A percentile compares a stretch with the other conserved stretches of the same genome.
Evolutionary conservation across 2,113 vertebrate species (phyloP).

Genomic region (Gnathonemus longibarbis): DNA sequence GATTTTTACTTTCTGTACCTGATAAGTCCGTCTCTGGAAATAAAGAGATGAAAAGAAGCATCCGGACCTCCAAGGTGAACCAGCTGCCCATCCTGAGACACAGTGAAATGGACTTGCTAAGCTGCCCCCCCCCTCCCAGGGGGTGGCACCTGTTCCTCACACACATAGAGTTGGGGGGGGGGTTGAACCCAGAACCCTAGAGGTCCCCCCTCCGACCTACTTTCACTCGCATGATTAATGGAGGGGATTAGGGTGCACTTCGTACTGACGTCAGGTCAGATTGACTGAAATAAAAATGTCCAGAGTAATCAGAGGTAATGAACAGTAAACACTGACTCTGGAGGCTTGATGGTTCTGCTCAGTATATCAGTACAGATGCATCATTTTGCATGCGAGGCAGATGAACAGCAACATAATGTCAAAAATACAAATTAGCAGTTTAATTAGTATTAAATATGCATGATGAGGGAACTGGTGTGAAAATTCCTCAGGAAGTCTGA

Average conservation of each 20-base stretch:
- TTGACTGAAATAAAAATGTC: neutral
- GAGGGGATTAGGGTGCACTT: neutral
- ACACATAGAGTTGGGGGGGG: neutral
- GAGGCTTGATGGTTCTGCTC: neutral
- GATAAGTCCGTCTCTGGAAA: neutral
- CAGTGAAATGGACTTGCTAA: neutral
- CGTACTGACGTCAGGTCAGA: neutral
- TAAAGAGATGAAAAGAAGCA: neutral
- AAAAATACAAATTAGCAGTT: neutral
- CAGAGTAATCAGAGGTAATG: neutral
- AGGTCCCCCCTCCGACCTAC: neutral
- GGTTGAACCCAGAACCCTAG: neutral
- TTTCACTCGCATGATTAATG: neutral
- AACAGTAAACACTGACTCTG: neutral
- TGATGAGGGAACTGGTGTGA: neutral
- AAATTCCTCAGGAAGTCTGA: neutral
- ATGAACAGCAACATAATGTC: neutral
- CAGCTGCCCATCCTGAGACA: neutral
- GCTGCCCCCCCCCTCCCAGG: too few species aligned
- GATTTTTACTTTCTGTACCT: neutral
- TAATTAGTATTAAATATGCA: neutral
- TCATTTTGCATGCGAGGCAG: neutral
- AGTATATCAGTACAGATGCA: neutral
- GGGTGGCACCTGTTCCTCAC: neutral
- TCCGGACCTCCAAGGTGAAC: neutral